phyloP scores from a whole-genome alignment of 1,140 invertebrate species.

The Hestina assimilis region DNA sequence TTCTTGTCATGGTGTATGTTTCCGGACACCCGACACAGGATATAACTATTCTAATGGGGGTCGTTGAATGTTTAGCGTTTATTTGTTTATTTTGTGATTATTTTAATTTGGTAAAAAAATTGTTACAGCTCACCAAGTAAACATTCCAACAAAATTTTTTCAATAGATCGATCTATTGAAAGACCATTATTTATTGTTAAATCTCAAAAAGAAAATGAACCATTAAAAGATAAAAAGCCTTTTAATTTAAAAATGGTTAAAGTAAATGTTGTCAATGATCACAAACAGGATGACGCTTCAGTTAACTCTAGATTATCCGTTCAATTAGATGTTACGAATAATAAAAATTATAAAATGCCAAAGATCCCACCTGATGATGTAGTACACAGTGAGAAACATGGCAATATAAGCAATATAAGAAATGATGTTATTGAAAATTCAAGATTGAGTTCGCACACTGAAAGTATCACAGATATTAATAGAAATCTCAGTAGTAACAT shows the following conservation, averaged over 20 bases:
- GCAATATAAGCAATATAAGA: slow-evolving; percentile 14
- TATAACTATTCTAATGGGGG: no score
- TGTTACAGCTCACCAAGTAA: slow-evolving; percentile 49
- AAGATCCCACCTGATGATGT: slow-evolving; percentile 31
- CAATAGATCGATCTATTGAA: background rate
- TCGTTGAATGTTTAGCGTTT: no score
- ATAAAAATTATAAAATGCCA: slow-evolving; percentile 54
- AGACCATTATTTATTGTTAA: slow-evolving; percentile 30
- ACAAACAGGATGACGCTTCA: slow-evolving; percentile 30
- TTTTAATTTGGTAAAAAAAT: background rate
- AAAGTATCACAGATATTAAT: slow-evolving; percentile 5
- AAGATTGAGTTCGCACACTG: background rate
- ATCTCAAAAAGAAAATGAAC: slow-evolving; percentile 65
- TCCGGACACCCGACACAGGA: no score
- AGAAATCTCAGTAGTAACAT: slow-evolving; percentile 7
- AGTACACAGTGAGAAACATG: slow-evolving; percentile 20
- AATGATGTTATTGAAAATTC: background rate
- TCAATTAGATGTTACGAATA: slow-evolving; percentile 50
- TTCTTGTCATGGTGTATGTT: no score
- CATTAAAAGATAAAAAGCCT: slow-evolving; percentile 37
- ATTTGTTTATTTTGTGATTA: no score
- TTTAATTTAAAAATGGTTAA: slow-evolving; percentile 38
- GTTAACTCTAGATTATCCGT: slow-evolving; percentile 42
- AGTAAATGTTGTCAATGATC: slow-evolving; percentile 54
- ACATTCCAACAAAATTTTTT: slow-evolving; percentile 44